phyloP scores from a whole-genome alignment of 2,797 vertebrate species.

The Platyrinchus mystaceus region DNA sequence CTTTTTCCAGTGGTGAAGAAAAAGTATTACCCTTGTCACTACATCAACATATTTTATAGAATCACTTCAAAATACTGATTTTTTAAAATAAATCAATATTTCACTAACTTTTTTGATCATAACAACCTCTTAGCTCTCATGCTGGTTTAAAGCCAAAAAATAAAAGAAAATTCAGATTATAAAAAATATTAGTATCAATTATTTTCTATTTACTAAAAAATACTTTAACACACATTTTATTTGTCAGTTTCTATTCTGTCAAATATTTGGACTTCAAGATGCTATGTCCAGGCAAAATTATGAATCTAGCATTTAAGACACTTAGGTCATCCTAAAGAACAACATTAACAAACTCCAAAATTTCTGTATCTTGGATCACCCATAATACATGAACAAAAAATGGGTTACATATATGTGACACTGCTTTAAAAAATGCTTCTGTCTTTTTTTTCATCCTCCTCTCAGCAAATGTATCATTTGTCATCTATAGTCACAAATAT shows the following conservation, averaged over 20 bases:
- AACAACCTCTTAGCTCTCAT: not conserved
- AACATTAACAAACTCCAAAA: not conserved
- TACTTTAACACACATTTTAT: not conserved
- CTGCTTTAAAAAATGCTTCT: not conserved
- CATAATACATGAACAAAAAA: not conserved
- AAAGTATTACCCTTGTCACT: not conserved
- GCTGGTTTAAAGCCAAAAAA: not conserved
- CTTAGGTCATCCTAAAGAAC: not conserved
- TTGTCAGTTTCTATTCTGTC: not conserved
- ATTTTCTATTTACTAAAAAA: not conserved
- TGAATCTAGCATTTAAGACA: not conserved
- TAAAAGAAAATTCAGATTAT: not conserved
- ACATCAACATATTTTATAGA: not conserved
- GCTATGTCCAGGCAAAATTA: not conserved
- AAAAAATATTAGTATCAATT: not conserved
- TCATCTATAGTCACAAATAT: not conserved
- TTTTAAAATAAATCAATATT: constrained; percentile 3
- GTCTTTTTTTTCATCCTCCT: not conserved
- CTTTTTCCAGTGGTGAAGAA: not conserved
- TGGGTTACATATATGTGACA: not conserved
- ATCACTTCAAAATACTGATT: not conserved
- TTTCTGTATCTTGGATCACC: not conserved
- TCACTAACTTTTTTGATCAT: not conserved
- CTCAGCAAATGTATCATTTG: not conserved
- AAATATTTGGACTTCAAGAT: not conserved